Evolutionary conservation across 2,888 invertebrate species (phyloP).

Genomic region (Aspidiotus destructor): DNA sequence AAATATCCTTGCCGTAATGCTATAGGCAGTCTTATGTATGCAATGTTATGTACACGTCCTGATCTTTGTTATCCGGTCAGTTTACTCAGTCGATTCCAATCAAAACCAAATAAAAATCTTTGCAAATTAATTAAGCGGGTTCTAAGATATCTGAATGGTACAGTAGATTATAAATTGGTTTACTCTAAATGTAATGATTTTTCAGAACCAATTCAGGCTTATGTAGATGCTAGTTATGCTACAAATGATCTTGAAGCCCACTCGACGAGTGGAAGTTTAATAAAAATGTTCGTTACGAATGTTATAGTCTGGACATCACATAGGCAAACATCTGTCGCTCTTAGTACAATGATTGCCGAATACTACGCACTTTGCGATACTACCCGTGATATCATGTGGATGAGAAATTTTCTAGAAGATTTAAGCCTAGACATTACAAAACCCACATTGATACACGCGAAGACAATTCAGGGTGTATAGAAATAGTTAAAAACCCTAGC

Average conservation of each 20-base stretch:
- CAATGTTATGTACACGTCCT: not conserved
- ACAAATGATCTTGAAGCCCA: not conserved
- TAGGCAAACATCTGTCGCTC: not conserved
- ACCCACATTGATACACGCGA: not conserved
- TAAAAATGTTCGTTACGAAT: not conserved
- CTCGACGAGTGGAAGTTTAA: not conserved
- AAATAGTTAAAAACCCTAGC: not conserved
- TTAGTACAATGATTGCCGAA: not conserved
- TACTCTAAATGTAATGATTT: not conserved
- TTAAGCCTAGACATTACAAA: not conserved
- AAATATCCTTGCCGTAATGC: not conserved
- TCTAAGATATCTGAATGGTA: not conserved
- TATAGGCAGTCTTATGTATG: not conserved
- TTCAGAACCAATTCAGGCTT: not conserved
- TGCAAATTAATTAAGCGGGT: not conserved
- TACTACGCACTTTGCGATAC: not conserved
- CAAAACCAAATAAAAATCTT: not conserved
- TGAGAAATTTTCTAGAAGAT: not conserved
- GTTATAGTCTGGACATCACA: not conserved
- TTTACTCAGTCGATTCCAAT: not conserved
- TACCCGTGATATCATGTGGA: not conserved
- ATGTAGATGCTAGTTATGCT: not conserved
- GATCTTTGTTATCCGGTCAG: not conserved
- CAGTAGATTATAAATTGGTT: not conserved
- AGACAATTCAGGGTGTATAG: not conserved